These are phyloP conservation scores for Neoniphon sammara DNA, from an alignment of 2,797 vertebrate genomes.

Conservation along the genomic window DNA sequence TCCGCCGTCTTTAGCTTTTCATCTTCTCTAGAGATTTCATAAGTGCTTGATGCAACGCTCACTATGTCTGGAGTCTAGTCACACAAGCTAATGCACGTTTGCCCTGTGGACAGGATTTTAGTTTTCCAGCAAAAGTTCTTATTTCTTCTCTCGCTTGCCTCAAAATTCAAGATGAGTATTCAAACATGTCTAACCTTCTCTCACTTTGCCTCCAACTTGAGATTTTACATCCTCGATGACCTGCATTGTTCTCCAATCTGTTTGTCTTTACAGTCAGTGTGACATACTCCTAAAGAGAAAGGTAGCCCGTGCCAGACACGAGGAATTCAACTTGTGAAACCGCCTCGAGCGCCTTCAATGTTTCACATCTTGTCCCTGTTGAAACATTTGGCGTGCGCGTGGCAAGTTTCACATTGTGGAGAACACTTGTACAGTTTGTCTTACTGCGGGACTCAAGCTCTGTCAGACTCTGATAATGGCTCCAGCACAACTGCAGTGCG, in stretches of 20 bases:
- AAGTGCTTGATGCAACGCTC: constrained; percentile 37
- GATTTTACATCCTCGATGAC: too few species aligned
- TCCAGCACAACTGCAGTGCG: neutral
- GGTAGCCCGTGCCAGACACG: neutral
- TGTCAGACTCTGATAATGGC: constrained; percentile 3
- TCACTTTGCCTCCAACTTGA: too few species aligned
- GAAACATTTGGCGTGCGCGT: neutral
- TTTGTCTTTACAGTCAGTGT: neutral
- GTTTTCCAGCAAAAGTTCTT: neutral
- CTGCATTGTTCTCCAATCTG: neutral
- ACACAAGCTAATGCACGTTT: constrained; percentile 17
- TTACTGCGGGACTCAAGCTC: neutral
- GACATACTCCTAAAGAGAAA: neutral
- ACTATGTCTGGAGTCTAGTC: constrained; percentile 27
- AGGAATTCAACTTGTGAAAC: too few species aligned
- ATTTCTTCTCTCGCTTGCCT: too few species aligned
- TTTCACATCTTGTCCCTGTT: neutral
- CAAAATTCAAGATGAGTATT: too few species aligned
- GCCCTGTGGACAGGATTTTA: neutral
- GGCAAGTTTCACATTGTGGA: neutral
- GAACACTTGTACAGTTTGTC: neutral
- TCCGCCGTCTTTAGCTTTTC: constrained; percentile 47
- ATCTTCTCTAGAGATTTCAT: constrained; percentile 41
- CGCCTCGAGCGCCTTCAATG: too few species aligned
- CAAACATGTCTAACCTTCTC: too few species aligned